These are phyloP conservation scores for Gadopsis marmoratus DNA, from an alignment of 2,797 vertebrate genomes.

Conservation along the genomic window DNA sequence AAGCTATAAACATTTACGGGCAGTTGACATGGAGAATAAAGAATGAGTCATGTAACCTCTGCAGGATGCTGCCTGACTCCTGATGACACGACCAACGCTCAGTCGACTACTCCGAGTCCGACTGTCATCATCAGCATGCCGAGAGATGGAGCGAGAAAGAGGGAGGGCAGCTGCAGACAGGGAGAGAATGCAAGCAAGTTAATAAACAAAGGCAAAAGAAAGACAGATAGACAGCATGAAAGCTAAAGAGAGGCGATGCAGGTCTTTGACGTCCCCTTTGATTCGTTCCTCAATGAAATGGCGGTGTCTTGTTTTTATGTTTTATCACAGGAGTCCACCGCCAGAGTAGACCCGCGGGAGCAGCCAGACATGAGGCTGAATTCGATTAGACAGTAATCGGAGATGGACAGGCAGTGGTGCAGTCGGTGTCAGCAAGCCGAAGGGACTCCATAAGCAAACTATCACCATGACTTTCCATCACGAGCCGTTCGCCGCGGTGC, in stretches of 20 bases:
- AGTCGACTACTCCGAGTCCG: slow-evolving; percentile 27
- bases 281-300: slow-evolving; percentile 79
- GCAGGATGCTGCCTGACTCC: slow-evolving; percentile 73
- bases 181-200: slow-evolving; percentile 64
- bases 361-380: slow-evolving; percentile 82
- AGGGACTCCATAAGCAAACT: slow-evolving; percentile 74
- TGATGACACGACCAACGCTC: slow-evolving; percentile 58
- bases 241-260: slow-evolving; percentile 51
- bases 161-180: slow-evolving; percentile 3
- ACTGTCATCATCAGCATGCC: slow-evolving; percentile 40
- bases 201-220: slow-evolving; percentile 54
- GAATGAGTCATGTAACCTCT: slow-evolving; percentile 81
- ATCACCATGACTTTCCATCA: slow-evolving; percentile 58
- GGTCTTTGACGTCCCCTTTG: slow-evolving; percentile 77
- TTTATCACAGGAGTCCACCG: slow-evolving; percentile 81
- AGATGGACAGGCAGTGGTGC: slow-evolving; percentile 75
- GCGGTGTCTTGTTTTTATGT: slow-evolving; percentile 82
- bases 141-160: slow-evolving; percentile 15
- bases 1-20: slow-evolving; percentile 86
- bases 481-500: slow-evolving; percentile 28
- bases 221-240: slow-evolving; percentile 36
- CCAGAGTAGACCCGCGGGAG: slow-evolving; percentile 78
- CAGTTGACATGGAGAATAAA: slow-evolving; percentile 85
- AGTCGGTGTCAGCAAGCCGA: slow-evolving; percentile 58
- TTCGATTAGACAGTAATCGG: slow-evolving; percentile 83